Evolutionary conservation across 2,113 vertebrate genomes (phyloP), one percentile per base, ranked within the genome.

Genomic region (Benitochromis conjunctus): DNA sequence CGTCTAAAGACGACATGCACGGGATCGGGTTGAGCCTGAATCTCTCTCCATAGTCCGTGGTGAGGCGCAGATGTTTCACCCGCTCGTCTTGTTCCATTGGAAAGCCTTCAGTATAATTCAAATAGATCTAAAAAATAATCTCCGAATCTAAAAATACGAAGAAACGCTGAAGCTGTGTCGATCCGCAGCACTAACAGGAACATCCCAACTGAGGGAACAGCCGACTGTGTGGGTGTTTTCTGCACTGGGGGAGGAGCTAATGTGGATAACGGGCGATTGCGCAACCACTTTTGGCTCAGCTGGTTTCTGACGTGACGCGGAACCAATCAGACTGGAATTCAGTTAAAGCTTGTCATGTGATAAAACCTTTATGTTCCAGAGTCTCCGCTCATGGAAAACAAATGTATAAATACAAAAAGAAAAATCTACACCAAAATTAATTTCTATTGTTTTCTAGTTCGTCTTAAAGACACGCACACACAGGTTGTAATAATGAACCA

Each of bases 21-120:
- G 57, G 18, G 14, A 14, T 31, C 8, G 18, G 5, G 8, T 14
- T 31, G 57, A 18, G 57, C 8, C 8, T 6, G 4, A 60, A 60
- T 3, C 26, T 18, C 26, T 58, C 14, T 60, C 26, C 57, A 60
- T 0, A 3, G 57, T 0, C 57, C 57, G 26, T 0, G 8, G 26
- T 31, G 8, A 14, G 26, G 31, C 57, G 57, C 57, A 60, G 1
- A 6, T 1, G 57, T 6, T 9, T 60, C 26, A 60, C 57, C 57
- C 31, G 13, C 57, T 60, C 14, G 57, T 10, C 57, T 6, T 6
- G 26, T 31, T 18, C 57, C 57, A 60, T 60, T 60, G 1, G 5
- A 31, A 2, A 60, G 14, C 8, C 57, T 60, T 60, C 18, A 1
- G 14, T 31, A 31, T 60, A 10, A 9, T 0, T 14, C 26, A 31